Percentiles rank a stretch among this genome's conserved stretches.
Evolutionary conservation across 2,113 vertebrate species (phyloP).

Genomic region (Geococcyx californianus): DNA sequence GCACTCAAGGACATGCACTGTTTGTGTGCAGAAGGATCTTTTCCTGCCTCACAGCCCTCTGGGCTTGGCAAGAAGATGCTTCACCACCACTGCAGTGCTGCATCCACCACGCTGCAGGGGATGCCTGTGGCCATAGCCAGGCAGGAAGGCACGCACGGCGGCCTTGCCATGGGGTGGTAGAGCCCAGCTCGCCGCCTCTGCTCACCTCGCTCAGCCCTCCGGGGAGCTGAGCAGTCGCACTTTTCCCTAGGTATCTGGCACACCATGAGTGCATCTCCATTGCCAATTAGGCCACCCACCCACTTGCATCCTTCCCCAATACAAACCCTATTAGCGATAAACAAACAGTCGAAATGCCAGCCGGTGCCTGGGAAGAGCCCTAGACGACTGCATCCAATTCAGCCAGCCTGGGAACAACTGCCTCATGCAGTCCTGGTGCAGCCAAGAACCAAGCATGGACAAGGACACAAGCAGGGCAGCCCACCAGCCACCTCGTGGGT

Average conservation of each 20-base stretch:
- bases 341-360: conserved; percentile 62
- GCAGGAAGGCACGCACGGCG: accelerated
- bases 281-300: conserved; percentile 68
- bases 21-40: background rate
- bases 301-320: conserved; percentile 48
- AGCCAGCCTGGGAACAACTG: accelerated
- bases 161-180: background rate
- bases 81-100: accelerated
- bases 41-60: background rate
- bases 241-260: conserved; percentile 59
- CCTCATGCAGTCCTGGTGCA: accelerated
- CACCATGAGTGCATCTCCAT: conserved; percentile 6
- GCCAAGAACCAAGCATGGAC: background rate
- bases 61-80: background rate
- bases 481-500: background rate
- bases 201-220: background rate
- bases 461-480: background rate
- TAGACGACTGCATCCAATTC: background rate
- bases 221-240: background rate
- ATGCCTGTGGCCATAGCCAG: accelerated
- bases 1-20: background rate
- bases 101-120: background rate
- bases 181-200: background rate
- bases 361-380: conserved; percentile 1
- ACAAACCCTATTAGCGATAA: conserved; percentile 52